Percentiles rank a stretch among this genome's conserved stretches.
Evolutionary conservation across 1,140 invertebrate species (phyloP).

Genomic region (Zeugodacus cucurbitae): DNA sequence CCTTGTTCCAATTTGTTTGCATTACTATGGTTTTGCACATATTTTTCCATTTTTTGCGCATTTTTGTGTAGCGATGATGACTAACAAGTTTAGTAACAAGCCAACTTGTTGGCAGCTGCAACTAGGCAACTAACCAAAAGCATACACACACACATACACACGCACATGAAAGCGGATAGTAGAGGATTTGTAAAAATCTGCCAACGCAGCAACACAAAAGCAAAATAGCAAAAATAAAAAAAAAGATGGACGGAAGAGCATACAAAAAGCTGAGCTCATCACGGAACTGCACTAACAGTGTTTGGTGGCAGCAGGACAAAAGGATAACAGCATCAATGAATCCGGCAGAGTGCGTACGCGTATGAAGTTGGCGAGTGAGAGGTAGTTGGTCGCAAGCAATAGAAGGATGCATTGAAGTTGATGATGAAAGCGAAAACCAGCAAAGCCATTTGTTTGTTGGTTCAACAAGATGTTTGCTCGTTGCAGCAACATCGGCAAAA

Average conservation of each 20-base stretch:
- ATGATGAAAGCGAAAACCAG: constrained; percentile 55
- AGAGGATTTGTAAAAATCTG: constrained; percentile 38
- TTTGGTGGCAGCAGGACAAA: constrained; percentile 17
- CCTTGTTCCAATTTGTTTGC: constrained; percentile 13
- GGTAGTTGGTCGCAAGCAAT: neutral
- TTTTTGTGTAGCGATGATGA: constrained; percentile 27
- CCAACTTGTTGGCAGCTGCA: constrained; percentile 26
- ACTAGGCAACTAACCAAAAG: neutral
- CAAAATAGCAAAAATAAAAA: neutral
- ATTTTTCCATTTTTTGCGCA: neutral
- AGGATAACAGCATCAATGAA: constrained; percentile 34
- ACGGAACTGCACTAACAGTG: neutral
- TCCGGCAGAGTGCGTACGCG: neutral
- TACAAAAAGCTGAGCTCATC: neutral
- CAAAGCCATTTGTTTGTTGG: constrained; percentile 64
- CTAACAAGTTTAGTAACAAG: constrained; percentile 26
- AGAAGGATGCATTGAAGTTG: constrained; percentile 35
- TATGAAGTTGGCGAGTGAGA: neutral
- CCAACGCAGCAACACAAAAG: neutral
- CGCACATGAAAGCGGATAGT: neutral
- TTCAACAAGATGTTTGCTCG: constrained; percentile 65
- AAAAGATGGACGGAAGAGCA: neutral
- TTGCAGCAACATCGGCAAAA: constrained; percentile 60
- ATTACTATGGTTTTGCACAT: neutral
- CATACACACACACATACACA: neutral